Base-by-base conservation (phyloP, 23 tunicate species). In the Ascidia mentula region DNA sequence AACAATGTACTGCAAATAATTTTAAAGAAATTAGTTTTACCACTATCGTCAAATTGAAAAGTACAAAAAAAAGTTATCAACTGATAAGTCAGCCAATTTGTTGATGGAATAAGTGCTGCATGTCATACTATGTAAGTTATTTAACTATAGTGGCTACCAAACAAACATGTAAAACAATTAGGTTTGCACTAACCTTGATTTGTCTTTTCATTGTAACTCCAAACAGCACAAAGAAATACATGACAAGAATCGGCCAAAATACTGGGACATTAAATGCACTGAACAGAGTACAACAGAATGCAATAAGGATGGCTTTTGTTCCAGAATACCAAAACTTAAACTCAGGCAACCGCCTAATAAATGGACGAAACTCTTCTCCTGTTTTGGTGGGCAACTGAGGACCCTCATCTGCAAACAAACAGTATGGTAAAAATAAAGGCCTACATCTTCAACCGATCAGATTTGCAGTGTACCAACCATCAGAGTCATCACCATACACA, bases 181-280 rank as follows among this genome's bases (percentile, higher is more conserved):
- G n/a, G n/a, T n/a, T 18, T 1, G 42, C 4, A 18, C 81, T 80
- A 69, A 93, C 98, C 98, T 86, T 90, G 22, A 95, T 95, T 69
- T 95, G 99, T 40, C 99, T 77, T 69, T 95, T 95, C 99, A 95
- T 95, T 39, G 99, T 95, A 28, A 95, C 87, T 0, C 91, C 86
- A 75, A 95, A 95, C 61, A 95, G 69, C 33, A 95, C 85, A 76
- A 95, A 73, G 81, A 95, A 95, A 80, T 95, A 95, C 99, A 95
- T 95, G 84, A 95, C 99, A 5, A 95, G 84, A 59, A 95, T 95
- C 1, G 99, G 99, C 99, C 99, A 95, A 78, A 95, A 95, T 32
- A 95, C 99, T 8, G 99, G 99, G 74, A 95, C 84, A 69, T 95
- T 95, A 91, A 95, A 90, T 13, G 89, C 82, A 0, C 77, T 88